Evolutionary conservation across 2,113 vertebrate genomes (phyloP).

Genomic region (Leptocoma aspasia): DNA sequence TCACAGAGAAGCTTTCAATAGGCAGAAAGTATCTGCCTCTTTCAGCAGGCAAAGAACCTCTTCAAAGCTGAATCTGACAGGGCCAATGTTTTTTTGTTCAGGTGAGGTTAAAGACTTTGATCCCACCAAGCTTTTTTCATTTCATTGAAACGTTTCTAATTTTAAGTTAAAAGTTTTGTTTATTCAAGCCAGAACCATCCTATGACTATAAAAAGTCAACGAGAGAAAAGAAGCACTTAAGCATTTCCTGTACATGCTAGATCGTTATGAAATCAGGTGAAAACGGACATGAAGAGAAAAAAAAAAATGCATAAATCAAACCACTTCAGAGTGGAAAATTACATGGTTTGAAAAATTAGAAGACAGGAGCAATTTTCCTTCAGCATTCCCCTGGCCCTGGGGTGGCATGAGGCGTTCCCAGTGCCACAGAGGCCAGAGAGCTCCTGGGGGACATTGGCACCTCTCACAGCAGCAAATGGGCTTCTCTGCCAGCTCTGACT

Average conservation of each 20-base stretch:
- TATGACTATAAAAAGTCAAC: not conserved
- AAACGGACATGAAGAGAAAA: not conserved
- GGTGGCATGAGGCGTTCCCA: rapidly evolving
- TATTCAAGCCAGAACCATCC: not conserved
- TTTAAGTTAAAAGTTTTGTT: not conserved
- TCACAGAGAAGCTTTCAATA: not conserved
- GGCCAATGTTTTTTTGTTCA: not conserved
- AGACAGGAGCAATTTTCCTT: not conserved
- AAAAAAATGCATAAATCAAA: not conserved
- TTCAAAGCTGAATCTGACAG: not conserved
- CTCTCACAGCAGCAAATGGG: not conserved
- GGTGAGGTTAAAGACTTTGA: not conserved
- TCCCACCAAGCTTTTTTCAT: not conserved
- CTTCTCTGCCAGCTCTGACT: not conserved
- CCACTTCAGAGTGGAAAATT: not conserved
- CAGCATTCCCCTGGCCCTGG: not conserved
- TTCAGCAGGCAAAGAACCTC: not conserved
- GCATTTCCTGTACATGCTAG: not conserved
- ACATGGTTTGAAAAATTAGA: not conserved
- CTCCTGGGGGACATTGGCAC: not conserved
- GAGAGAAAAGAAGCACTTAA: not conserved
- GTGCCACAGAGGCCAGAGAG: not conserved
- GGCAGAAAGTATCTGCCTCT: not conserved
- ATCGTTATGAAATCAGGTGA: not conserved
- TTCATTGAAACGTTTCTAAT: not conserved